Conservation (phyloP, 2,113 vertebrate species). For the Saiga tatarica region DNA sequence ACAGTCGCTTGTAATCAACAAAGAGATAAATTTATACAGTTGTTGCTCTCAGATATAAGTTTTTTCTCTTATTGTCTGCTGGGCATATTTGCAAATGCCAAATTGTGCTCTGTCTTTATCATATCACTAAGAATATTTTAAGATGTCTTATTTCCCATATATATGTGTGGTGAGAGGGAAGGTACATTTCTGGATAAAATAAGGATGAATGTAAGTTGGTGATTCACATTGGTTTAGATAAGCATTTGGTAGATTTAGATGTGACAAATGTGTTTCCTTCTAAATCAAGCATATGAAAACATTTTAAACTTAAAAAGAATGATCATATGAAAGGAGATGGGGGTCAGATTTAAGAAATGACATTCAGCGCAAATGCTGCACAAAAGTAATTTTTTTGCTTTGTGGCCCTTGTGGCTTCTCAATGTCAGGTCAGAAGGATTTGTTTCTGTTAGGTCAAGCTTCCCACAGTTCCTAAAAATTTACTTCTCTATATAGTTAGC, state of each 20-base stretch:
- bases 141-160: not conserved
- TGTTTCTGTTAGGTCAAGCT: not conserved
- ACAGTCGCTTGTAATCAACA: constrained; percentile 49
- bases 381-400: not conserved
- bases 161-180: not conserved
- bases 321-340: not conserved
- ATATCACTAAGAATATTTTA: constrained; percentile 39
- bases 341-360: not conserved
- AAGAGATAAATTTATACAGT: constrained; percentile 45
- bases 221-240: not conserved
- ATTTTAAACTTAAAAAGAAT: not conserved
- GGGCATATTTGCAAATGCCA: constrained; percentile 29
- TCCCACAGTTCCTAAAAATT: not conserved
- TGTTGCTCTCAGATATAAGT: not conserved
- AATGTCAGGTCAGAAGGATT: not conserved
- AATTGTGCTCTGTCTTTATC: constrained; percentile 37
- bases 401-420: not conserved
- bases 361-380: not conserved
- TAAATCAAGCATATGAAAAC: not conserved
- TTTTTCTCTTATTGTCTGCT: constrained; percentile 29
- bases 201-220: not conserved
- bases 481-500: not conserved
- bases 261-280: not conserved
- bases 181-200: not conserved
- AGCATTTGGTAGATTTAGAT: not conserved